Conservation (phyloP, 2,797 vertebrate genomes). For the Coilia nasus region DNA sequence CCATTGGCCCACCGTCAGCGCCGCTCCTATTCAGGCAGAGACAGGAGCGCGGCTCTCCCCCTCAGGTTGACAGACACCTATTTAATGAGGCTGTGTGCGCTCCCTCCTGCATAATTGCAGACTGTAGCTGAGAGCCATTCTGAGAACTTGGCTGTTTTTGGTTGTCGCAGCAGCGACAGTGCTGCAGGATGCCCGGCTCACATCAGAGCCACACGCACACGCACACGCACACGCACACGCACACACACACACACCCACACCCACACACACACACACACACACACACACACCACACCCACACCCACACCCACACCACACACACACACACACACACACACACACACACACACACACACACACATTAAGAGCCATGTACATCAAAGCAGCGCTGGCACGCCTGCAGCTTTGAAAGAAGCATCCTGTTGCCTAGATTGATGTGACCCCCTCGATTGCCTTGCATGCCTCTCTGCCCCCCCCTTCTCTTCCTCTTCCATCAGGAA, state of each 20-base stretch:
- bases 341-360: background rate
- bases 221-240: no score
- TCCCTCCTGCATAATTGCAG: slow-evolving; percentile 66
- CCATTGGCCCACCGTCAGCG: background rate
- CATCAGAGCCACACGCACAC: no score
- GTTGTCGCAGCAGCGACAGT: background rate
- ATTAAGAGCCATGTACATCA: background rate
- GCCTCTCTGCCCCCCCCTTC: background rate
- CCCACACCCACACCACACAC: no score
- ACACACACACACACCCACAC: no score
- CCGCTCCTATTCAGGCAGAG: background rate
- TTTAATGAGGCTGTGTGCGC: slow-evolving; percentile 65
- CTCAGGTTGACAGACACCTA: slow-evolving; percentile 62
- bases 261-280: no score
- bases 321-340: no score
- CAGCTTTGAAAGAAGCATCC: background rate
- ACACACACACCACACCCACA: no score
- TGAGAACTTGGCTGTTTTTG: background rate
- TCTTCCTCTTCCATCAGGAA: background rate
- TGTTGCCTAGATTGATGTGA: background rate
- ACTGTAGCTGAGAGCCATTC: slow-evolving; percentile 53
- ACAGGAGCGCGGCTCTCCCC: background rate
- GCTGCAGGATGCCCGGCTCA: background rate
- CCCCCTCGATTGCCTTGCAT: background rate
- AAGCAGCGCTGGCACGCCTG: background rate